Base-by-base conservation (phyloP, 1,140 invertebrate species). In the Stenopsyche tienmushanensis region DNA sequence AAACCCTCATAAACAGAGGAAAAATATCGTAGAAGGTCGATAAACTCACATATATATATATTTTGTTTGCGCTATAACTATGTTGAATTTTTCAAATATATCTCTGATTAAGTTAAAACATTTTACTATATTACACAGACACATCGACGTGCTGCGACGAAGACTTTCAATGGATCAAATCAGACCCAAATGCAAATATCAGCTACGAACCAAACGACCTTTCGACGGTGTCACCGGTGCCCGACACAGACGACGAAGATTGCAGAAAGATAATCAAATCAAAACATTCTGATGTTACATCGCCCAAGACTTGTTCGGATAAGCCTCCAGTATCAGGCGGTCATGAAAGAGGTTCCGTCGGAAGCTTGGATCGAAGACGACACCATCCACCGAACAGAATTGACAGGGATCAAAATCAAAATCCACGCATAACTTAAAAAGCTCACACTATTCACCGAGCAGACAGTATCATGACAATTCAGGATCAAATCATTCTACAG, bases 101-200 rank as follows among this genome's bases (percentile, higher is more conserved):
- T n/a, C n/a, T n/a, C n/a, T n/a, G n/a, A n/a, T n/a, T n/a, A 13
- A 42, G 15, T 54, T 26, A 26, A 7, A 15, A n/a, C 39, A 25
- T 20, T 64, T 53, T 20, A 21, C 13, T 62, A 63, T 69, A 47
- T 66, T 67, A 10, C 20, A 42, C 63, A 42, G 78, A 81, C 72
- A 75, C 76, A 65, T 81, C 83, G 17, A 83, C 82, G 13, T 75
- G 80, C 52, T 82, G 84, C 70, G 81, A 84, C 70, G 78, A 80
- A 69, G 82, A 84, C 72, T 86, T 86, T 69, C 82, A 80, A 76
- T 86, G 84, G 84, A 81, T 85, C 73, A 66, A 66, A 44, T 69
- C 69, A 26, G 66, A 72, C 7, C 64, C 58, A 9, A 39, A 50
- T 42, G 25, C 50, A 13, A 21, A 23, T 20, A 50, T 65, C 64